phyloP scores from a whole-genome alignment of 2,888 invertebrate genomes.

The Coremacera marginata region DNA sequence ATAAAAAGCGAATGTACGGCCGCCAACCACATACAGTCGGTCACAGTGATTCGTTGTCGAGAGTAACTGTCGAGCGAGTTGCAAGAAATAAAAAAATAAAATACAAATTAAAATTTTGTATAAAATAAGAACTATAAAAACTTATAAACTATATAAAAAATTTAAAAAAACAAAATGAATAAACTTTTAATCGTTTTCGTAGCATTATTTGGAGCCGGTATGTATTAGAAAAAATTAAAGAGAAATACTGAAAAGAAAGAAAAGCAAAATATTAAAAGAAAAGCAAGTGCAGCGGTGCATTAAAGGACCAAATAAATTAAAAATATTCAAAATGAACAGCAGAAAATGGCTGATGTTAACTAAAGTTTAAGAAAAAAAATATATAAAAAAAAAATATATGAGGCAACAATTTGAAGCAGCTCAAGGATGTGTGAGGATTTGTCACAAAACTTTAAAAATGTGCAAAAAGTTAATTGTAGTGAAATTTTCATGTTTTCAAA shows the following conservation, averaged over 20 bases:
- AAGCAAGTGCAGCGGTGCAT: slow-evolving; percentile 25
- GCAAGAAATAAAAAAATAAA: slow-evolving; percentile 1
- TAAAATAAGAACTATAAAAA: slow-evolving; percentile 45
- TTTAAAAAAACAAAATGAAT: slow-evolving; percentile 64
- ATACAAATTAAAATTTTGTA: slow-evolving; percentile 32
- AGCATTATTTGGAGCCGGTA: slow-evolving; percentile 78
- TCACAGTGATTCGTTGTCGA: slow-evolving; percentile 67
- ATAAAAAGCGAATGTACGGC: slow-evolving; percentile 70
- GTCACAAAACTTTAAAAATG: too few species aligned
- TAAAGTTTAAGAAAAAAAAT: too few species aligned
- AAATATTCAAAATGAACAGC: neutral
- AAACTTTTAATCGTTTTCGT: slow-evolving; percentile 72
- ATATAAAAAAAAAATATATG: too few species aligned
- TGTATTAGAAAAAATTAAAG: slow-evolving; percentile 67
- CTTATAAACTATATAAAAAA: slow-evolving; percentile 39
- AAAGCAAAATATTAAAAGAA: slow-evolving; percentile 33
- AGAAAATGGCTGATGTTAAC: too few species aligned
- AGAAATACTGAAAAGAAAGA: slow-evolving; percentile 30
- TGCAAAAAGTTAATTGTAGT: too few species aligned
- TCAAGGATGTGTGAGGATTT: too few species aligned
- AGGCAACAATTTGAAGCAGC: too few species aligned
- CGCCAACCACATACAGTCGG: slow-evolving; percentile 70
- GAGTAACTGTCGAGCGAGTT: slow-evolving; percentile 34
- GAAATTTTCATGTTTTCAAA: neutral
- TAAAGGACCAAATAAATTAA: slow-evolving; percentile 3